These are phyloP conservation scores for Heterochromis multidens DNA, from an alignment of 2,113 vertebrate species.

Conservation along the genomic window DNA sequence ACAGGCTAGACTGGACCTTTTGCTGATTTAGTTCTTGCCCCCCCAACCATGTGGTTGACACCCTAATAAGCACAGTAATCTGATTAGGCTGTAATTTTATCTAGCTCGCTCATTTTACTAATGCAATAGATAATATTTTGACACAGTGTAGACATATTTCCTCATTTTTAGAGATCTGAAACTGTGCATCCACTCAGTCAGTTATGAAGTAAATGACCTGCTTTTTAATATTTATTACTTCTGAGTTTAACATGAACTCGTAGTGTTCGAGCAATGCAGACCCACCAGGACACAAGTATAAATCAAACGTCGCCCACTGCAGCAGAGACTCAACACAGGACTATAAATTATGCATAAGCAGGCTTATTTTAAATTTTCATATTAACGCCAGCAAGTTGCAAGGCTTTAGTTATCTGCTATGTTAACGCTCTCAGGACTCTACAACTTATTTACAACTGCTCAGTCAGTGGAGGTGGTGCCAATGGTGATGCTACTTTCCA, in stretches of 20 bases:
- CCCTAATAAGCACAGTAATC: accelerated
- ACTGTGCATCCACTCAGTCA: not conserved
- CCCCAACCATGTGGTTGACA: not conserved
- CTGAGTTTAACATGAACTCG: not conserved
- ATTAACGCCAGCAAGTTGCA: too few relatives aligned
- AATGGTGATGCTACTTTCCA: too few relatives aligned
- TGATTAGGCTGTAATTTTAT: not conserved
- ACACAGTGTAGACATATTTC: not conserved
- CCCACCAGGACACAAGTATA: not conserved
- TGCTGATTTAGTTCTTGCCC: not conserved
- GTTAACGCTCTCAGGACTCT: too few relatives aligned
- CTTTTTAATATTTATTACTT: not conserved
- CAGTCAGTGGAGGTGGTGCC: too few relatives aligned
- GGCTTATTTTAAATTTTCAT: too few relatives aligned
- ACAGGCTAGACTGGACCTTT: accelerated
- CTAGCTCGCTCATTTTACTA: not conserved
- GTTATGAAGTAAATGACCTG: not conserved
- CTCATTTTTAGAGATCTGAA: not conserved
- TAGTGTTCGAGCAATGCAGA: accelerated
- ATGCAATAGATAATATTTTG: not conserved
- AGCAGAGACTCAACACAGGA: too few relatives aligned
- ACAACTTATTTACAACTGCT: too few relatives aligned
- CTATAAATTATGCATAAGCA: too few relatives aligned
- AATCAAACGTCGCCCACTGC: too few relatives aligned
- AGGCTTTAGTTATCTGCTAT: too few relatives aligned